Evolutionary conservation across 1,140 invertebrate species (phyloP), one percentile per base, ranked within the genome.

Genomic region (Nephotettix cincticeps): DNA sequence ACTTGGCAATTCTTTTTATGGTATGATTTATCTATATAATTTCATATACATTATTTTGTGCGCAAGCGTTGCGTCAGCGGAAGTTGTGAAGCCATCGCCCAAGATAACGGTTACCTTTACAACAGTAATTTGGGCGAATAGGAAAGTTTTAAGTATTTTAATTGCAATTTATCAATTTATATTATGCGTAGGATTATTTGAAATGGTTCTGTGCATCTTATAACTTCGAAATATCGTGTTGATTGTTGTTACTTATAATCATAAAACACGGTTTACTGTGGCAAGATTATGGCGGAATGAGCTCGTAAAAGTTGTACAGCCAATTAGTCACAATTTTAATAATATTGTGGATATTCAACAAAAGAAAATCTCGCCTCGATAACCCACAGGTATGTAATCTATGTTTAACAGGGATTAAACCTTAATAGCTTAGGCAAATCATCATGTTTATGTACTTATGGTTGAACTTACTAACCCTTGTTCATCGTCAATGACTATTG

Each of bases 11-110:
- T n/a, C n/a, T n/a, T n/a, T n/a, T n/a, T n/a, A n/a, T n/a, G n/a
- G n/a, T n/a, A n/a, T n/a, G n/a, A n/a, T n/a, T n/a, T n/a, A n/a
- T n/a, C n/a, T n/a, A n/a, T n/a, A n/a, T n/a, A n/a, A n/a, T n/a
- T n/a, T n/a, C n/a, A n/a, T 36, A 36, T 36, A 36, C 4, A 36
- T 4, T 14, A 6, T 51, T 68, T 68, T 25, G n/a, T 61, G 68
- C 68, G 68, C 68, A 70, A 58, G 68, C 68, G 66, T 70, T 63
- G 68, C 32, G 47, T 61, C 68, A 63, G 56, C 68, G 68, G 68
- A 70, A 70, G 68, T 70, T 25, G 68, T 54, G 51, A 70, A 70
- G 68, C 68, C 68, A 70, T 70, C 68, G 68, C 68, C 68, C 68
- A 70, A 70, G 68, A 61, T 70, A 70, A 70, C 68, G 51, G 68